Evolutionary conservation across 2,888 invertebrate genomes (phyloP), one percentile per base, ranked within the genome.

Genomic region (Sesia apiformis): DNA sequence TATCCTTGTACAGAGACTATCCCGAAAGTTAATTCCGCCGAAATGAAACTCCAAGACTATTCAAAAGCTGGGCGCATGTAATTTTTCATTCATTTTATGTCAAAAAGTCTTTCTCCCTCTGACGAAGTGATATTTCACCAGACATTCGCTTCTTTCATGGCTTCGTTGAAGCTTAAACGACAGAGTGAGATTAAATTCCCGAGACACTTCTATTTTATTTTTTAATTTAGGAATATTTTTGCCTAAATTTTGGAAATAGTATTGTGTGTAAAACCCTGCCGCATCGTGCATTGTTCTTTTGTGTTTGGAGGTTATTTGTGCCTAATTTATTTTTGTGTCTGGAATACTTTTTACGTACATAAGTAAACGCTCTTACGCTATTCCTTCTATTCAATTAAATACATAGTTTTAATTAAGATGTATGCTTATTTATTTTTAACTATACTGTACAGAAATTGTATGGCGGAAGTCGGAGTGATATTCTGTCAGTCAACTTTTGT

Each of bases 31-130:
- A 60, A 55, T 60, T 59, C 46, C 54, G 57, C 8, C 52, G 51
- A 51, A 49, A 49, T 51, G 51, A 51, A 52, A 50, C 39, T 59
- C 56, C 56, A 67, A 65, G 65, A 62, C 66, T 61, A 62, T 72
- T 70, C 69, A 67, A 70, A 70, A 70, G 62, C 65, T 62, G 65
- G 57, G 61, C 50, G 60, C 62, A 62, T 68, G 74, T 76, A 74
- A 75, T 78, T 76, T 79, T 78, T 76, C 80, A 77, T 80, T 78
- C 76, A 78, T 80, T 76, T 72, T 67, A 70, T 70, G 74, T 76
- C 76, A 78, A 80, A 70, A 64, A 67, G 64, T 64, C 61, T 46
- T 46, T 46, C 60, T 57, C 60, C 55, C 56, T 56, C 56, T 53
- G 60, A 60, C 58, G 58, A 63, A 66, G 52, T 59, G 53, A 52